Base-by-base conservation (phyloP, 2,113 vertebrate species). In the Dicrurus megarhynchus region DNA sequence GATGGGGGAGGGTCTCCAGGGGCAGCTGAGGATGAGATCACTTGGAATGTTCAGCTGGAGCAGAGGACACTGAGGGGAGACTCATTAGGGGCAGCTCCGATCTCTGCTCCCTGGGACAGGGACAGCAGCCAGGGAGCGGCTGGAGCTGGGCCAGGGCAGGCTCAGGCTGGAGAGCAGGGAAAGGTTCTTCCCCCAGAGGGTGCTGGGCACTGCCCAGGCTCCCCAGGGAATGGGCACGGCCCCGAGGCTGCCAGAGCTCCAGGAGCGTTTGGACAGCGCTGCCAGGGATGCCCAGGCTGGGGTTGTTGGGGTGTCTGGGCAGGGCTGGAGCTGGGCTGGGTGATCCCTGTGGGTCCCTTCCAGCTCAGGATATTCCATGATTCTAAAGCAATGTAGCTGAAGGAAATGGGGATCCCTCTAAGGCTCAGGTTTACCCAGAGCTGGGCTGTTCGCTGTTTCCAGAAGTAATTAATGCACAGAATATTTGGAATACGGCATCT, bases 61-160 rank as follows among this genome's bases (percentile, higher is more conserved):
- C 2, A 47, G 41, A n/a, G 22, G 26, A 73, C 1, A 18, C 16
- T 47, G 56, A 71, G 35, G 26, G 2, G 42, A 56, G 6, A 73
- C 8, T 50, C 42, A 3, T 1, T 1, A 6, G 14, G 42, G 11
- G 2, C 59, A 37, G 42, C 42, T 80, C 30, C 0, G 0, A 16
- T 8, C 76, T 49, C 50, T 17, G 49, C 24, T 14, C 41, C 10
- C 10, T 32, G 65, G 17, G 30, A 2, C 57, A 49, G 41, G 30
- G 11, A 56, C 49, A 88, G 65, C 1, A 14, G 0, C 73, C 56
- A 63, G 74, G 56, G 35, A 3, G 13, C 0, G 3, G 57, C 75
- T 56, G 75, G 42, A 32, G 65, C n/a, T 87, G 56, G 22, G 57
- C 35, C 65, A 71, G 67, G 41, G 24, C 41, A 70, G 70, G 65